A percentile compares a stretch with the other conserved stretches of the same genome.
phyloP scores from a whole-genome alignment of 2,888 invertebrate genomes.

The Congeria kusceri region DNA sequence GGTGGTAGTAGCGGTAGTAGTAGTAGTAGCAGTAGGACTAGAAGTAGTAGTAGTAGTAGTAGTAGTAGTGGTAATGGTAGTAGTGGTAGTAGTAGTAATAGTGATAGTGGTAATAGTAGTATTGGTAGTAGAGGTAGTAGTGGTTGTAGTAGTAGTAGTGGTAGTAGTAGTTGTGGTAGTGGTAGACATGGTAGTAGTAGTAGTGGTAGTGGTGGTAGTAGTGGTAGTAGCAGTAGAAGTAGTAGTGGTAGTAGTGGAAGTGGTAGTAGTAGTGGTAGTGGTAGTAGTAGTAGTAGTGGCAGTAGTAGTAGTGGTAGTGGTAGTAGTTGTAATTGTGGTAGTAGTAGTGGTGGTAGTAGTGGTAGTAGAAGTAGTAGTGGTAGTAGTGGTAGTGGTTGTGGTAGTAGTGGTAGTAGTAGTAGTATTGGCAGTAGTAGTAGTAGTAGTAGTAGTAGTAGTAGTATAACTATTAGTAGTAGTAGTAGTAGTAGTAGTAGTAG shows the following conservation, averaged over 20 bases:
- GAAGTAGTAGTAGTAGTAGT: background rate
- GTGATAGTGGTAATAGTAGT: background rate
- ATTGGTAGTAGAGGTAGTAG: too few species aligned
- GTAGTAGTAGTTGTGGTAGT: too few species aligned
- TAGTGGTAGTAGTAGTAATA: background rate
- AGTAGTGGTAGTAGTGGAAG: constrained; percentile 2
- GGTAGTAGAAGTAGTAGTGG: constrained; percentile 3
- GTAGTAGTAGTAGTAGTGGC: constrained; percentile 4
- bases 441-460: too few species aligned
- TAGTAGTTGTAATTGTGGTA: background rate
- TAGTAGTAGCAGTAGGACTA: too few species aligned
- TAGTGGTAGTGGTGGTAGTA: background rate
- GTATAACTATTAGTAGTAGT: too few species aligned
- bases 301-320: constrained; percentile 1
- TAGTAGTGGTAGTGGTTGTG: background rate
- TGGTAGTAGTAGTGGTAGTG: background rate
- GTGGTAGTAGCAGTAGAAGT: too few species aligned
- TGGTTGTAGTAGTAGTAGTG: too few species aligned
- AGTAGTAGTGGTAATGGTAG: background rate
- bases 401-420: too few species aligned
- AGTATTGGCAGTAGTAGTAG: too few species aligned
- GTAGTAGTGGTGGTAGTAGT: background rate
- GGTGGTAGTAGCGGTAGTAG: too few species aligned
- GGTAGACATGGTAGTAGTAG: background rate
- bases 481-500: too few species aligned